phyloP scores from a whole-genome alignment of 2,797 vertebrate species.

The Halcyon leucocephala region DNA sequence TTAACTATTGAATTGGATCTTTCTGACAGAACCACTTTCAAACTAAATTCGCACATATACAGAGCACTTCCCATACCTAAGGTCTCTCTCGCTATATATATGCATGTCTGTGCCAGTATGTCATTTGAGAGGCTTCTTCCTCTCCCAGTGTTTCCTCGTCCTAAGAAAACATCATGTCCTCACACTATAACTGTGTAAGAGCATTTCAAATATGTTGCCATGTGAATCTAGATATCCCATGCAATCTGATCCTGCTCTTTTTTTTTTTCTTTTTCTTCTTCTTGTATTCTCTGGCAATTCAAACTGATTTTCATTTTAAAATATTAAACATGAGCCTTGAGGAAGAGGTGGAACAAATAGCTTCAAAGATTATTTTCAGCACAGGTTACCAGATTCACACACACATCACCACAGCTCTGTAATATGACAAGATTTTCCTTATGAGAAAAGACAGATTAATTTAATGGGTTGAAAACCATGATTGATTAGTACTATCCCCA shows the following conservation, averaged over 20 bases:
- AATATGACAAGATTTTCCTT: background rate
- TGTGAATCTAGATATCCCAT: background rate
- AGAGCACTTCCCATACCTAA: background rate
- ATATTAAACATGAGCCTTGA: background rate
- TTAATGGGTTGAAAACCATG: background rate
- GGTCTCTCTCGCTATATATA: background rate
- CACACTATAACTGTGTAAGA: background rate
- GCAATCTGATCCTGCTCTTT: background rate
- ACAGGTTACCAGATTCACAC: background rate
- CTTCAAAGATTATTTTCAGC: background rate
- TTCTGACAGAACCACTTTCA: background rate
- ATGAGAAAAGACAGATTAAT: background rate
- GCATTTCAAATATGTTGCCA: conserved; percentile 29
- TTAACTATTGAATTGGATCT: background rate
- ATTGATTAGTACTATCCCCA: background rate
- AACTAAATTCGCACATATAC: background rate
- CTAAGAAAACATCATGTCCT: conserved; percentile 46
- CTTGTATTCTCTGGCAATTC: background rate
- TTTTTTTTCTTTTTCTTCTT: background rate
- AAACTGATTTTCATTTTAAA: background rate
- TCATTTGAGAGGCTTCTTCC: conserved; percentile 47
- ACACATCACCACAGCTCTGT: background rate
- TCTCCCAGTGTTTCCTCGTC: conserved; percentile 27
- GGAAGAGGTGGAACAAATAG: background rate
- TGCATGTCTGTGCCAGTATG: background rate